Base-by-base conservation (phyloP, 2,888 invertebrate genomes). In the Andrena camellia region DNA sequence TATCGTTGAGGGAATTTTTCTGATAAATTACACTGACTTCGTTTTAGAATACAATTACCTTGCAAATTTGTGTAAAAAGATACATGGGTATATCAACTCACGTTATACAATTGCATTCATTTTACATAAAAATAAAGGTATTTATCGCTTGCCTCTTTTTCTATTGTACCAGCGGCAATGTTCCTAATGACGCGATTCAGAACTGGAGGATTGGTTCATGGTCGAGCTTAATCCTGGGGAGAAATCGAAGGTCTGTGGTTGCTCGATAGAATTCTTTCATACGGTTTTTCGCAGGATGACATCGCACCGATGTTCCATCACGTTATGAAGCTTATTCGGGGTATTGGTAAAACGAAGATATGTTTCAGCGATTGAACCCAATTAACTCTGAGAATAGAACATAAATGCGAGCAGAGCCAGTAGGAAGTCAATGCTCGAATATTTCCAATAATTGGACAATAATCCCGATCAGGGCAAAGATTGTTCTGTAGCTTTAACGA, bases 401-500 rank as follows among this genome's bases (percentile, higher is more conserved):
- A 50, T 17, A 64, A 62, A 62, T 29, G 52, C 42, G 76, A 26
- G 35, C 64, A 50, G 23, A 35, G 35, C 57, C 77, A 59, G 64
- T 57, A 60, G 66, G 70, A 70, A 77, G 69, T 70, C 70, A 48
- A 78, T 48, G 66, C 59, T 78, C 66, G 60, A 60, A 70, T 70
- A 70, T 66, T 67, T 66, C 71, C 80, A 54, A 70, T 78, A 70
- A 78, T 77, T 77, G 78, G 60, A 80, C 59, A 66, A 78, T 78
- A 80, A 80, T 80, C 26, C 69, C 31, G 60, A 62, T 60, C 31
- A 17, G 23, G 42, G 2, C 59, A 50, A 77, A 77, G 77, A 66
- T 77, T 70, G 52, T 52, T 59, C 57, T 31, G 23, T 26, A 23
- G 31, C 7, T n/a, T 64, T n/a, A 50, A 69, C 77, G 63, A 64